Evolutionary conservation across 2,113 vertebrate species (phyloP).

Genomic region (Clarias gariepinus): DNA sequence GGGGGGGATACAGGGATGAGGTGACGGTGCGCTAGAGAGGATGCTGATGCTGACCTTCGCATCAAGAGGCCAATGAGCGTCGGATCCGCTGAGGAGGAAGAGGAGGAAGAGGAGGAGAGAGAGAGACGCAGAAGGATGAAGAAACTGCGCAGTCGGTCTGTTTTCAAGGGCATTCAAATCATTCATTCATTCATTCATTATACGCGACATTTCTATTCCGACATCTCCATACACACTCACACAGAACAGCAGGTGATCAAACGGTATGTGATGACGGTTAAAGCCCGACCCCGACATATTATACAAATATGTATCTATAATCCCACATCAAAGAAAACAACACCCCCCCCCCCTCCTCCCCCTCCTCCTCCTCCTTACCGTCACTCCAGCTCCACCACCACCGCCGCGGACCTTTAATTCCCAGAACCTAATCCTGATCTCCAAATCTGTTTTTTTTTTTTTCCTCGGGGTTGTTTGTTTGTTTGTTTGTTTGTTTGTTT

Average conservation of each 20-base stretch:
- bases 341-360: not conserved
- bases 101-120: not conserved
- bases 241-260: no score
- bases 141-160: slow-evolving; percentile 67
- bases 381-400: not conserved
- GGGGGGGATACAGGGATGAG: not conserved
- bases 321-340: not conserved
- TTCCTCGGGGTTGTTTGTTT: no score
- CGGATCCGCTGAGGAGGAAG: slow-evolving; percentile 23
- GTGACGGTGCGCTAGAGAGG: not conserved
- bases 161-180: slow-evolving; percentile 68
- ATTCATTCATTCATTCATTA: no score
- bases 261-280: no score
- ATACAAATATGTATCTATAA: no score
- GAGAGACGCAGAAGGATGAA: slow-evolving; percentile 21
- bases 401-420: not conserved
- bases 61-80: slow-evolving; percentile 14
- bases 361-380: not conserved
- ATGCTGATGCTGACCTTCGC: slow-evolving; percentile 25
- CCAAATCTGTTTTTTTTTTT: no score
- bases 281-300: not conserved
- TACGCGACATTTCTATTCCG: no score
- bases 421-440: not conserved
- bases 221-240: no score
- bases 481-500: no score